Base-by-base conservation (phyloP, 2,113 vertebrate genomes). In the Scortum barcoo region DNA sequence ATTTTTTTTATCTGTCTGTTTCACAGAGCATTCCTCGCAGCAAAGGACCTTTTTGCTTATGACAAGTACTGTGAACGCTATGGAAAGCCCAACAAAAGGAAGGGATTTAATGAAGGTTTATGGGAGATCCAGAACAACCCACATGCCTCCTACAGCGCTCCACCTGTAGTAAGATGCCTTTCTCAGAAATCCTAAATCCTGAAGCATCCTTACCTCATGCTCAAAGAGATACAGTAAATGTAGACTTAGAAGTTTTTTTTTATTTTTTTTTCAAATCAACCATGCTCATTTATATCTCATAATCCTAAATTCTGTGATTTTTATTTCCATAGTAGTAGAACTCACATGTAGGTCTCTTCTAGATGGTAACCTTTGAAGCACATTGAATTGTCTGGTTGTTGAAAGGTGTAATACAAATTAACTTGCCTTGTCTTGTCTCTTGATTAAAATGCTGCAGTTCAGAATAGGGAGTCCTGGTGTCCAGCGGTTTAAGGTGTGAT, bases 51-150 rank as follows among this genome's bases (percentile, higher is more conserved):
- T 71, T 99, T 99, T 91, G 95, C 93, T 22, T 99, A 98, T 42
- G 98, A 99, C 75, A 99, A 99, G 36, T 97, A 95, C 76, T 96
- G 95, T 70, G 98, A 99, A 40, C 98, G 97, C 84, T 99, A 98
- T 7, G 98, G 98, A 40, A 99, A 99, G 73, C 97, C 98, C 72
- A 99, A 99, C 95, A 99, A 99, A 94, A 96, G 98, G 84, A 99
- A 99, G 96, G 98, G 98, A 67, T 99, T 99, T 94, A 99, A 99
- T 79, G 98, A 99, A 89, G 98, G 98, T 63, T 94, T 99, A 90
- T 99, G 98, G 97, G 98, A 99, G 91, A 99, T 99, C 86, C 97
- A 99, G 93, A 99, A 98, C 94, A 98, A 98, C 86, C 98, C 98
- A n/a, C 97, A 99, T 14, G 97, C 97, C 83, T 99, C 97, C 88